A percentile compares a stretch with the other conserved stretches of the same genome.
phyloP scores from a whole-genome alignment of 2,113 vertebrate species.

The Chauna torquata region DNA sequence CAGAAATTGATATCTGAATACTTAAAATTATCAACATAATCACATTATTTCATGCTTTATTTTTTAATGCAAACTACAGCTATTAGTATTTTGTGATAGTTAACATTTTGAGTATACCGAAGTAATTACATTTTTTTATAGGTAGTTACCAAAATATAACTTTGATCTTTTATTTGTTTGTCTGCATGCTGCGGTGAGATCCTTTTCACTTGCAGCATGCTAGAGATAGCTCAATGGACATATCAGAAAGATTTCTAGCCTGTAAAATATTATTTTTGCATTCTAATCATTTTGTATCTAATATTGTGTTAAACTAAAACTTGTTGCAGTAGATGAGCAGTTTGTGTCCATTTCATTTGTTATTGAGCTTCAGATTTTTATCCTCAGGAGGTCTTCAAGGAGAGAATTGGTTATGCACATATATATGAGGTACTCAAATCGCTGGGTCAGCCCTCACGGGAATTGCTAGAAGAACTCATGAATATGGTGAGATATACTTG shows the following conservation, averaged over 20 bases:
- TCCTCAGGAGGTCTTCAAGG: conserved; percentile 95
- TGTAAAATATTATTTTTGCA: neutral
- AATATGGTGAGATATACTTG: conserved; percentile 88
- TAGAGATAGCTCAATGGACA: neutral
- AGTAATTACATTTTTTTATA: neutral
- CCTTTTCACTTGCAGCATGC: neutral
- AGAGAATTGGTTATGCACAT: conserved; percentile 95
- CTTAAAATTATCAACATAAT: neutral
- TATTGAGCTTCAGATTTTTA: conserved; percentile 30
- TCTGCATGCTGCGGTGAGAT: neutral
- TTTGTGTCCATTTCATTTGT: neutral
- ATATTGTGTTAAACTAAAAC: neutral
- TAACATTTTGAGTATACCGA: neutral
- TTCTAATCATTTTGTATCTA: neutral
- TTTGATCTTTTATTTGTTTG: neutral
- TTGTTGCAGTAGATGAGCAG: neutral
- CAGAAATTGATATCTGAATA: neutral
- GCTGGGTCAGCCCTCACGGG: conserved; percentile 89
- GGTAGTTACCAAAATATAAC: neutral
- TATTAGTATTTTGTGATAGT: neutral
- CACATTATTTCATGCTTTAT: neutral
- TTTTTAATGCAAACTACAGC: neutral
- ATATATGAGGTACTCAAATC: conserved; percentile 93
- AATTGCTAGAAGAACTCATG: conserved; percentile 95
- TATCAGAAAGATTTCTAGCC: neutral